Base-by-base conservation (phyloP, 2,113 vertebrate species). In the Lutjanus erythropterus region DNA sequence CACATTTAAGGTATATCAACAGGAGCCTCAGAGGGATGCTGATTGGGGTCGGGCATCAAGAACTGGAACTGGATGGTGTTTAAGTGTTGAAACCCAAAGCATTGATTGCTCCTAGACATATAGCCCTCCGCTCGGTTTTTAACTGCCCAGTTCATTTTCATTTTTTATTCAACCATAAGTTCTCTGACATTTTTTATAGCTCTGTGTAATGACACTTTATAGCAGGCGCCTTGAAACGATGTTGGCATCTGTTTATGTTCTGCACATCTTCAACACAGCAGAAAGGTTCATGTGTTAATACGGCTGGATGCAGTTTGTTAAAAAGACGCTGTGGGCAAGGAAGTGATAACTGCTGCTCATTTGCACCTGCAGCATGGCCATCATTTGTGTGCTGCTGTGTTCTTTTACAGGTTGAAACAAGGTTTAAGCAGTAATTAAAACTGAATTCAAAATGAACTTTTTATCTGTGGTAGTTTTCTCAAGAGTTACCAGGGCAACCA, bases 161-260 rank as follows among this genome's bases (percentile, higher is more conserved):
- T 55, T 86, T 68, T 84, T 86, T 72, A 70, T 4, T 73, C 49
- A 61, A 53, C 56, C 76, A 80, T 52, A 85, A 81, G 76, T 68
- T 71, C 47, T 61, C 67, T 19, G 76, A 60, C 83, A 67, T 74
- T 85, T 92, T n/a, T 89, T 78, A 83, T 53, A 47, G 79, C 75
- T 59, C 37, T 8, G 52, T 41, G 70, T 86, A 76, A 81, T 76
- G 84, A 83, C 73, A 84, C 79, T 86, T 89, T 61, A 86, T 75
- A 47, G 76, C 60, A 39, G 83, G 60, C 72, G 60, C 75, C 87
- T 78, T 80, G 42, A 68, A 65, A 68, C 64, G 68, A 75, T 23
- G 81, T 39, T 33, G 9, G 55, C 46, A 27, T 76, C 52, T 86
- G 53, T 91, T 91, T 87, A 83, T 87, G 62, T 31, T 72, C 47